These are phyloP conservation scores for Belgica antarctica DNA, from an alignment of 2,888 invertebrate species.

Conservation along the genomic window DNA sequence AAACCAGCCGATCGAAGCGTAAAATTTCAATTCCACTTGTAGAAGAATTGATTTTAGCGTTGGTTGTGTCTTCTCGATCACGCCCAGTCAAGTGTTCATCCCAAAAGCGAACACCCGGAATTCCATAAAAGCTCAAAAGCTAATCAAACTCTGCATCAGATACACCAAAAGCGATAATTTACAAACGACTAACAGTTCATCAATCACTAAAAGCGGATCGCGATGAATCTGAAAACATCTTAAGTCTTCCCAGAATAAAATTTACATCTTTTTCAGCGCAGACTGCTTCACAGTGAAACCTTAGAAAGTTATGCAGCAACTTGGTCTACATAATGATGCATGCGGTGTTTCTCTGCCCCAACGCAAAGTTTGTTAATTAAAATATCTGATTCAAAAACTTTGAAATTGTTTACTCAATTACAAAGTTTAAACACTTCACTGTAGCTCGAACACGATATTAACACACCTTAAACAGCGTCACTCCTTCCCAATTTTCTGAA, in stretches of 20 bases:
- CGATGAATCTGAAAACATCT: conserved; percentile 8
- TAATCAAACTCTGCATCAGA: conserved; percentile 1
- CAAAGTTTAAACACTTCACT: no score
- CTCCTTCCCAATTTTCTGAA: not conserved
- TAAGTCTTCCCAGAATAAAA: not conserved
- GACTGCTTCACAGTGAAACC: no score
- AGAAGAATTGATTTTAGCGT: not conserved
- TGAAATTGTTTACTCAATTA: no score
- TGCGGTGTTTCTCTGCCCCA: no score
- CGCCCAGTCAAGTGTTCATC: conserved; percentile 25
- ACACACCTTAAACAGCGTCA: conserved; percentile 5
- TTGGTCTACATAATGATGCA: no score
- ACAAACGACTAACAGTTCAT: conserved; percentile 19
- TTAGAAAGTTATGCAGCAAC: no score
- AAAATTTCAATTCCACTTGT: conserved; percentile 4
- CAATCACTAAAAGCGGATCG: conserved; percentile 27
- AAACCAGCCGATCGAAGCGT: not conserved
- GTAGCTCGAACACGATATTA: no score
- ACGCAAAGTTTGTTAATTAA: no score
- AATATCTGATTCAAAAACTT: no score
- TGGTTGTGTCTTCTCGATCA: not conserved
- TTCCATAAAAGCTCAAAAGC: conserved; percentile 9
- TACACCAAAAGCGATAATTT: no score
- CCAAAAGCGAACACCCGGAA: conserved; percentile 10
- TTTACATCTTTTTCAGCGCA: conserved; percentile 9